Percentiles rank a stretch among this genome's conserved stretches.
Conservation (phyloP, 2,113 vertebrate species). For the Antigone vipio region DNA sequence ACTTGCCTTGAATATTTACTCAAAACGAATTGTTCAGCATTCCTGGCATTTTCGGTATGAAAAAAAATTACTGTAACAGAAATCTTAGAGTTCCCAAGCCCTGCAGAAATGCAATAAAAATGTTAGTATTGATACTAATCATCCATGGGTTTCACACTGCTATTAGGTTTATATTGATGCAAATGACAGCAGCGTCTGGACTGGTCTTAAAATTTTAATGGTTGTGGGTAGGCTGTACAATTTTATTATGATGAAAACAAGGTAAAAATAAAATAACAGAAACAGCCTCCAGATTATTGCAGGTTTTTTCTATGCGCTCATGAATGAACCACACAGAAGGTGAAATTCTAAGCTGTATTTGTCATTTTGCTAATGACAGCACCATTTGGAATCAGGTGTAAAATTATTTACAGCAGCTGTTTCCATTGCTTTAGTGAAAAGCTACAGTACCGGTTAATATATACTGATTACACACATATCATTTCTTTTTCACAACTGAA, state of each 20-base stretch:
- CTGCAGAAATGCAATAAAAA: background rate
- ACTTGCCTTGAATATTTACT: background rate
- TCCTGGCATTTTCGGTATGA: background rate
- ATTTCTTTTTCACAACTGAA: background rate
- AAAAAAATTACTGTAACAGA: background rate
- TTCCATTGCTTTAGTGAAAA: background rate
- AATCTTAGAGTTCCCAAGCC: background rate
- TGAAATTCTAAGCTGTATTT: background rate
- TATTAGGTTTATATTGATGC: background rate
- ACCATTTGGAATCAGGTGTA: background rate
- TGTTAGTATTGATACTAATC: background rate
- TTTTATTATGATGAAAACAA: background rate
- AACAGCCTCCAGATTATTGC: background rate
- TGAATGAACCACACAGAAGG: background rate
- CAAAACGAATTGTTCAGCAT: background rate
- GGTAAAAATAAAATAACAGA: background rate
- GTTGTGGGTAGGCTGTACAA: background rate
- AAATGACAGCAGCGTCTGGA: background rate
- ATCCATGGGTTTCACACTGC: background rate
- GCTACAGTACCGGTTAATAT: background rate
- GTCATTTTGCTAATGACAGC: background rate
- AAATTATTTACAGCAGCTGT: background rate
- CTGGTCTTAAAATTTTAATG: background rate
- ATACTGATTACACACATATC: background rate
- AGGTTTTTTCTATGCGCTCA: background rate